Evolutionary conservation across 2,113 vertebrate genomes (phyloP).

Genomic region (Entomyzon cyanotis): DNA sequence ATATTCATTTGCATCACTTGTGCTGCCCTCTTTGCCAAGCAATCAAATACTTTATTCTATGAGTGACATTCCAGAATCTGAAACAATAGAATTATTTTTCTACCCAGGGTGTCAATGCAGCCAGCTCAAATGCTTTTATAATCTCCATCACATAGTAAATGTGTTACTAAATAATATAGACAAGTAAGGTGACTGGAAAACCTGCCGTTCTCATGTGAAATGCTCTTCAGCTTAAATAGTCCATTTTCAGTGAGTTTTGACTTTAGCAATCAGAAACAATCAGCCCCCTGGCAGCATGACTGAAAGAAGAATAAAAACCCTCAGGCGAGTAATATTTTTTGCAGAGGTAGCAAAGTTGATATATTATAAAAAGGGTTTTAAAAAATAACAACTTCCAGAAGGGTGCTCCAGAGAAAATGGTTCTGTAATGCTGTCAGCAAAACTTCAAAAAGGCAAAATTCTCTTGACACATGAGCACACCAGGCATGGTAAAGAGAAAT

Average conservation of each 20-base stretch:
- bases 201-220: not conserved
- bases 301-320: conserved; percentile 42
- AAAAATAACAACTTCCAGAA: conserved; percentile 21
- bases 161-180: conserved; percentile 27
- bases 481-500: not conserved
- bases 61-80: not conserved
- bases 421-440: conserved; percentile 19
- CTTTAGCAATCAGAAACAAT: conserved; percentile 37
- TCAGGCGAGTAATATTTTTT: conserved; percentile 24
- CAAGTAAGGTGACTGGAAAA: conserved; percentile 26
- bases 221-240: conserved; percentile 7
- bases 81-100: conserved; percentile 4
- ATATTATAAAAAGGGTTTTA: not conserved
- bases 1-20: not conserved
- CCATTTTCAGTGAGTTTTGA: conserved; percentile 25
- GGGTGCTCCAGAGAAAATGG: conserved; percentile 32
- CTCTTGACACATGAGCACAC: conserved; percentile 1
- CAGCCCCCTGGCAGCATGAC: conserved; percentile 40
- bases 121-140: conserved; percentile 11
- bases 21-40: not conserved
- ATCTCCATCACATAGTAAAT: not conserved
- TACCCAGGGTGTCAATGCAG: not conserved
- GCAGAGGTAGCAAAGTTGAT: conserved; percentile 32
- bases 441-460: conserved; percentile 45
- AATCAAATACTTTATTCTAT: not conserved